phyloP scores from a whole-genome alignment of 1,140 invertebrate genomes.

The Drosophila pachea region DNA sequence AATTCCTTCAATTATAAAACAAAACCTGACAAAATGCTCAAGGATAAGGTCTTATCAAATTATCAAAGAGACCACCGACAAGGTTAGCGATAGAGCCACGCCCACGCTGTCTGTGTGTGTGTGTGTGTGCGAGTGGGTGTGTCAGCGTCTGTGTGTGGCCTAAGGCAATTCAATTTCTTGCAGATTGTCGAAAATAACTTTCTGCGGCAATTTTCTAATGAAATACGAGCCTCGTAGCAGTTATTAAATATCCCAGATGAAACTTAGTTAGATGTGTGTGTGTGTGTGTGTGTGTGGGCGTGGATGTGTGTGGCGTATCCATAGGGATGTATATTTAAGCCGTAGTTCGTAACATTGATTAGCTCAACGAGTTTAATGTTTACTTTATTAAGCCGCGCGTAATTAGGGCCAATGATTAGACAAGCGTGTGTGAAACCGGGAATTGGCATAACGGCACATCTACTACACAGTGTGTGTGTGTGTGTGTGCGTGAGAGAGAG shows the following conservation, averaged over 20 bases:
- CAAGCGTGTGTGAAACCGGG: slow-evolving; percentile 24
- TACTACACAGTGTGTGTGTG: neutral
- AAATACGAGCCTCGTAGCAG: slow-evolving; percentile 23
- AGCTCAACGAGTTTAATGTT: slow-evolving; percentile 71
- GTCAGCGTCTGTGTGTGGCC: neutral
- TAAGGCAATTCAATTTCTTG: slow-evolving; percentile 23
- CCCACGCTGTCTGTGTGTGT: neutral
- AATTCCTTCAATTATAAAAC: slow-evolving; percentile 64
- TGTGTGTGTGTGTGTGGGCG: slow-evolving; percentile 12
- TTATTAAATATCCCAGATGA: slow-evolving; percentile 33
- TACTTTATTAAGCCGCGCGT: slow-evolving; percentile 73
- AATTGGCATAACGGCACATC: slow-evolving; percentile 50
- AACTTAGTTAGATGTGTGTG: slow-evolving; percentile 18
- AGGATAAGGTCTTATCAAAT: slow-evolving; percentile 51
- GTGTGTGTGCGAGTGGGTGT: neutral
- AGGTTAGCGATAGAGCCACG: neutral
- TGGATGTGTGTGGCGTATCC: slow-evolving; percentile 15
- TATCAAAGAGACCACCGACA: slow-evolving; percentile 55
- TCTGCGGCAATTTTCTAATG: slow-evolving; percentile 36
- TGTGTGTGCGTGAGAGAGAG: neutral
- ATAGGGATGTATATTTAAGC: slow-evolving; percentile 16
- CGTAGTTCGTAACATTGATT: slow-evolving; percentile 71
- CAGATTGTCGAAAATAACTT: slow-evolving; percentile 50
- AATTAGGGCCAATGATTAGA: slow-evolving; percentile 58
- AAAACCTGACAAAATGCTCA: slow-evolving; percentile 24